Evolutionary conservation across 2,797 vertebrate genomes (phyloP).

Genomic region (Ataeniobius toweri): DNA sequence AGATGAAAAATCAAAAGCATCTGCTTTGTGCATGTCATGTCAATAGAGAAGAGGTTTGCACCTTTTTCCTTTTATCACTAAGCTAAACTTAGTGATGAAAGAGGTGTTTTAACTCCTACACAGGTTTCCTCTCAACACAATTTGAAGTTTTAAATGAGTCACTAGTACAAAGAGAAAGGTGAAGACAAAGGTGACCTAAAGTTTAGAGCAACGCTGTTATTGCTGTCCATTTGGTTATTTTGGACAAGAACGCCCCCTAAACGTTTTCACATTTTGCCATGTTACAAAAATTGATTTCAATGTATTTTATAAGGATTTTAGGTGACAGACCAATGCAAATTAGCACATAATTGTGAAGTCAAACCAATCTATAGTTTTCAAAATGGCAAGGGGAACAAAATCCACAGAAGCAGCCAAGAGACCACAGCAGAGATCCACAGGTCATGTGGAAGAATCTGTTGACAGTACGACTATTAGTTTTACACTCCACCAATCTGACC

Average conservation of each 20-base stretch:
- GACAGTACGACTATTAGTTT: not conserved
- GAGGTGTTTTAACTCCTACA: constrained; percentile 44
- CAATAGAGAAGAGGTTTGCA: constrained; percentile 38
- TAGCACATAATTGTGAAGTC: not conserved
- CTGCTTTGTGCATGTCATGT: constrained; percentile 70
- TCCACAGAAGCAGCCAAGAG: not conserved
- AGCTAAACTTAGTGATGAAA: constrained; percentile 61
- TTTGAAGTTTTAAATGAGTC: constrained; percentile 42
- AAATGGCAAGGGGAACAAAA: not conserved
- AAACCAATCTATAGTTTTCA: not conserved
- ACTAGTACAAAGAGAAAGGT: constrained; percentile 21
- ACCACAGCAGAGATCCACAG: not conserved
- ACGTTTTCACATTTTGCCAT: not conserved
- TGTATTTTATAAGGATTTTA: not conserved
- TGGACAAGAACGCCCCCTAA: constrained; percentile 32
- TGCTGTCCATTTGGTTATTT: constrained; percentile 47
- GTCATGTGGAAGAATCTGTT: not conserved
- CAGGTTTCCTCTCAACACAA: constrained; percentile 41
- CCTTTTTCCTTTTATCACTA: constrained; percentile 63
- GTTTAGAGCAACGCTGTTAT: constrained; percentile 33
- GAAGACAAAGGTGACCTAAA: not conserved
- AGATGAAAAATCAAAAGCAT: constrained; percentile 61
- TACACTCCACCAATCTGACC: not conserved
- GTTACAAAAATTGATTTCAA: not conserved
- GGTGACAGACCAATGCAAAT: not conserved